Evolutionary conservation across 2,797 vertebrate species (phyloP).

Genomic region (Anguilla obscura): DNA sequence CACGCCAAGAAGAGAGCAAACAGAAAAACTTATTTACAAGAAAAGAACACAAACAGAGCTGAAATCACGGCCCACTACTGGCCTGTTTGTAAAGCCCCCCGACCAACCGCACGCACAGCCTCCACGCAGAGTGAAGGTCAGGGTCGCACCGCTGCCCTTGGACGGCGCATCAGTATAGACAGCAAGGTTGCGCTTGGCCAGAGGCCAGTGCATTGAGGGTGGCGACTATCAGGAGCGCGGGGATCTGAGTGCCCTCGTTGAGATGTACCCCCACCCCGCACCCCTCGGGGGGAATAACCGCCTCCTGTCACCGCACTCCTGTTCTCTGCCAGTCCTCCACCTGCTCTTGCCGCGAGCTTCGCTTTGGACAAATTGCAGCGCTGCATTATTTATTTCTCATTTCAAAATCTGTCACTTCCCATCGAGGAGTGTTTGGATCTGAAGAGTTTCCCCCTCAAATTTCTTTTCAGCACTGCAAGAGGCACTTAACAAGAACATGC

Average conservation of each 20-base stretch:
- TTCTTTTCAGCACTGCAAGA: background rate
- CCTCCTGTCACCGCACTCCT: background rate
- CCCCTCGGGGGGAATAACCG: background rate
- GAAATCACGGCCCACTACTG: background rate
- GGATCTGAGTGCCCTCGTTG: background rate
- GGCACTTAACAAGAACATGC: background rate
- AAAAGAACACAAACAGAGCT: background rate
- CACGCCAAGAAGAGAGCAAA: background rate
- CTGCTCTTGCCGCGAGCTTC: background rate
- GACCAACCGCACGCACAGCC: background rate
- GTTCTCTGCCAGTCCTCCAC: background rate
- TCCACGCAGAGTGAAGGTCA: background rate
- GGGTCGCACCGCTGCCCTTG: background rate
- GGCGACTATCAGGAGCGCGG: background rate
- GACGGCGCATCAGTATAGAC: background rate
- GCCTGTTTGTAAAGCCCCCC: background rate
- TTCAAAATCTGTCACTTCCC: constrained; percentile 24
- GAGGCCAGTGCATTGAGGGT: background rate
- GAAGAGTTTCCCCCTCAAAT: background rate
- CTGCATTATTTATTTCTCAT: constrained; percentile 30
- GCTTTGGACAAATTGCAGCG: constrained; percentile 18
- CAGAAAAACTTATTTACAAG: background rate
- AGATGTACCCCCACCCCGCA: background rate
- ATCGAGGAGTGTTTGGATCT: constrained; percentile 26
- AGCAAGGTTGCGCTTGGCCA: background rate